Conservation (phyloP, 1,140 invertebrate species). For the Trigoniulus corallinus region DNA sequence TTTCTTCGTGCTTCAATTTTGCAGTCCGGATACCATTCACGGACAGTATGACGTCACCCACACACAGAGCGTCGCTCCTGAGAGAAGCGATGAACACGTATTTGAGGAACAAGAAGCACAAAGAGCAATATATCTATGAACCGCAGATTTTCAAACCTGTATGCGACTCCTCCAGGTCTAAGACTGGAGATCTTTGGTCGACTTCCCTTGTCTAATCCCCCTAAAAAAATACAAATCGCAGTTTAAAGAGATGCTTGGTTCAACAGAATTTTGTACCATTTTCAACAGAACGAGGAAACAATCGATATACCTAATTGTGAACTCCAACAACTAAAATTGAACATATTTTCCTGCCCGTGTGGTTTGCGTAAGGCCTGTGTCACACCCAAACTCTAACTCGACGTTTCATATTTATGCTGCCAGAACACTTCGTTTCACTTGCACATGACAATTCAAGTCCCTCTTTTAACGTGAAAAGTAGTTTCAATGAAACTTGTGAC, state of each 20-base stretch:
- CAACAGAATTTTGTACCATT: too few species aligned
- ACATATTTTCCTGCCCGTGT: neutral
- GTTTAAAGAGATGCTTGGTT: too few species aligned
- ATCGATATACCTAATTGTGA: neutral
- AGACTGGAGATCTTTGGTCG: constrained; percentile 37
- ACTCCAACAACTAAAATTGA: neutral
- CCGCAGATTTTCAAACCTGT: constrained; percentile 22
- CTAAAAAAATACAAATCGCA: constrained; percentile 24
- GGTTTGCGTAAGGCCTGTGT: too few species aligned
- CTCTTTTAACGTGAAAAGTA: too few species aligned
- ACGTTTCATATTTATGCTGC: too few species aligned
- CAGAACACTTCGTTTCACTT: too few species aligned
- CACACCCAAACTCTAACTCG: too few species aligned
- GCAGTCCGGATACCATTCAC: constrained; percentile 62
- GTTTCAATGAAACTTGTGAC: too few species aligned
- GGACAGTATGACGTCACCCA: constrained; percentile 58
- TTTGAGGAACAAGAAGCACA: neutral
- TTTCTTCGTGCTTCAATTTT: constrained; percentile 57
- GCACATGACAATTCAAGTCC: too few species aligned
- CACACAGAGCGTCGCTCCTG: constrained; percentile 40
- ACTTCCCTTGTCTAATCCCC: constrained; percentile 36
- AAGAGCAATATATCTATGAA: constrained; percentile 9
- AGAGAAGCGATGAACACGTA: constrained; percentile 12
- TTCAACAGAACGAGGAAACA: neutral
- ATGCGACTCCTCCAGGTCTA: constrained; percentile 38